Conservation (phyloP, 2,888 invertebrate genomes). For the Euproctis similis region DNA sequence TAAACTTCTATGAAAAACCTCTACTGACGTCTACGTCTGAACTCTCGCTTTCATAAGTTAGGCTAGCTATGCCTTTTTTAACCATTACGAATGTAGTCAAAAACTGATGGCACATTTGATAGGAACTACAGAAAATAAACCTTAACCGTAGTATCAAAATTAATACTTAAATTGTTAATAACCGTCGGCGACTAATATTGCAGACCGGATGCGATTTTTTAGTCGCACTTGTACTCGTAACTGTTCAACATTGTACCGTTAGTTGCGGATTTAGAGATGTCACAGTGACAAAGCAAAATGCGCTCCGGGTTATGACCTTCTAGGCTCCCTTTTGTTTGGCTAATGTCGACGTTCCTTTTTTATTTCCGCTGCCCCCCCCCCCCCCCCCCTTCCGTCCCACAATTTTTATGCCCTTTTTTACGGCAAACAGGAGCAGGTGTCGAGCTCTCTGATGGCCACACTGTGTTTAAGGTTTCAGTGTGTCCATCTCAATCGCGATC, state of each 20-base stretch:
- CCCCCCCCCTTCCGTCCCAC: constrained; percentile 31
- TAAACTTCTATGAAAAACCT: too few species aligned
- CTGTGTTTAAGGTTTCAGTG: constrained; percentile 39
- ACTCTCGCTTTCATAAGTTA: too few species aligned
- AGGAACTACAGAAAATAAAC: too few species aligned
- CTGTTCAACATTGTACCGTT: constrained; percentile 52
- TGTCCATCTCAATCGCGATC: constrained; percentile 37
- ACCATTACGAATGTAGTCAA: too few species aligned
- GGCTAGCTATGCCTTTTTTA: too few species aligned
- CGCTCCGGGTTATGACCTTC: constrained; percentile 61
- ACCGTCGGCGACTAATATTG: too few species aligned
- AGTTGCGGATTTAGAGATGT: constrained; percentile 55
- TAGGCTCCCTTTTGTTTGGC: constrained; percentile 63
- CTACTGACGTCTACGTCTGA: too few species aligned
- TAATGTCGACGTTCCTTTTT: constrained; percentile 49
- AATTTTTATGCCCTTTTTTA: constrained; percentile 39
- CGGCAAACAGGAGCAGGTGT: constrained; percentile 41
- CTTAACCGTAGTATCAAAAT: too few species aligned
- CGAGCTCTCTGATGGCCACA: constrained; percentile 39
- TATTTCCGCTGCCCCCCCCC: constrained; percentile 23
- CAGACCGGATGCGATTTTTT: not conserved
- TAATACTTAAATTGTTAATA: too few species aligned
- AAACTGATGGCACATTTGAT: too few species aligned
- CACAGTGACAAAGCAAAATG: constrained; percentile 62
- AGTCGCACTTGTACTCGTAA: constrained; percentile 11